Conservation (phyloP, 2,113 vertebrate species). For the Cheirogaleus medius region DNA sequence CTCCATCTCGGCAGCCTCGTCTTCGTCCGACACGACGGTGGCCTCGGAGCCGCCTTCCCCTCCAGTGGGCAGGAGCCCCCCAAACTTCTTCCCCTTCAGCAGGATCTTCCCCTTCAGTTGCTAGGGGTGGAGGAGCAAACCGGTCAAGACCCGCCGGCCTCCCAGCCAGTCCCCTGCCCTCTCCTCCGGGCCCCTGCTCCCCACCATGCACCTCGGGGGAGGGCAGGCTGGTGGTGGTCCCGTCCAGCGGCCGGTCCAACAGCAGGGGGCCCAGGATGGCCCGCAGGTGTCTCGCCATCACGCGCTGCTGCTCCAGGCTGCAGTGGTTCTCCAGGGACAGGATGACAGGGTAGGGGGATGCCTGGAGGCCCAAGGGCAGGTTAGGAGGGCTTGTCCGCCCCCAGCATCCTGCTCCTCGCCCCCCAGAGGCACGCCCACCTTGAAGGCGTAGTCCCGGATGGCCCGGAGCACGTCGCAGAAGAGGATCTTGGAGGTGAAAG, state of each 20-base stretch:
- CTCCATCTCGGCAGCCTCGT: slow-evolving; percentile 94
- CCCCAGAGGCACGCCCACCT: slow-evolving; percentile 83
- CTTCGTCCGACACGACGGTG: slow-evolving; percentile 94
- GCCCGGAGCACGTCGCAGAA: slow-evolving; percentile 94
- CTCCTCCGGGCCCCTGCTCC: not conserved
- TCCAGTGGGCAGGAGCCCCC: slow-evolving; percentile 86
- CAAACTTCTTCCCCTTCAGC: slow-evolving; percentile 95
- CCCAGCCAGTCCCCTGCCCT: not conserved
- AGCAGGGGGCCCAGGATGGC: slow-evolving; percentile 91
- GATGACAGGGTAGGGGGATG: slow-evolving; percentile 94
- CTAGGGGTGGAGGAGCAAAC: slow-evolving; percentile 77
- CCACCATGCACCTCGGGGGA: slow-evolving; percentile 91
- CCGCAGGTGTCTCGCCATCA: slow-evolving; percentile 91
- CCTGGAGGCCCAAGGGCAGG: slow-evolving; percentile 79
- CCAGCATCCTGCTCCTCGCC: not conserved
- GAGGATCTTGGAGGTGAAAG: slow-evolving; percentile 96
- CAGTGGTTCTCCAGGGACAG: slow-evolving; percentile 98
- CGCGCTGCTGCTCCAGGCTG: slow-evolving; percentile 91
- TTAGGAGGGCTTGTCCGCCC: not conserved
- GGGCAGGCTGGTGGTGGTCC: slow-evolving; percentile 87
- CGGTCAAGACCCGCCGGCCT: not conserved
- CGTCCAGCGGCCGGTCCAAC: slow-evolving; percentile 86
- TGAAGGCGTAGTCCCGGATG: slow-evolving; percentile 96
- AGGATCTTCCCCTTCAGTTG: slow-evolving; percentile 93
- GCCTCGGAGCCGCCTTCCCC: slow-evolving; percentile 84